Evolutionary conservation across 53 echinoderm and acorn worm genomes (phyloP).

Genomic region (Arbacia lixula): DNA sequence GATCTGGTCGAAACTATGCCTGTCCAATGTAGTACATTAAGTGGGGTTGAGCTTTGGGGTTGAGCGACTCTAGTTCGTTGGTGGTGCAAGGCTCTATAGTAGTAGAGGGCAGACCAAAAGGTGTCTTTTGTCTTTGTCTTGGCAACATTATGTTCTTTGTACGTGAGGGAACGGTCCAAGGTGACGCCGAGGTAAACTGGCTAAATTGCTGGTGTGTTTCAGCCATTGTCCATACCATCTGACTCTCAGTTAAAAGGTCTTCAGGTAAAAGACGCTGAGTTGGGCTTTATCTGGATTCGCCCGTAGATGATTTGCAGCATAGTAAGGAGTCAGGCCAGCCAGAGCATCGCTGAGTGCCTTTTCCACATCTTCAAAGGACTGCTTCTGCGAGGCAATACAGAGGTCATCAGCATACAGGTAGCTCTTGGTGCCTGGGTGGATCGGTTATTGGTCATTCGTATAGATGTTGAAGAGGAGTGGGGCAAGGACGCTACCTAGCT

Average conservation of each 20-base stretch:
- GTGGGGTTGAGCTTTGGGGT: no score
- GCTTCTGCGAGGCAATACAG: slow-evolving; percentile 46
- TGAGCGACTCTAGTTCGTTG: no score
- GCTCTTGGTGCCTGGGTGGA: slow-evolving; percentile 37
- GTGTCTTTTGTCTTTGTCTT: slow-evolving; percentile 34
- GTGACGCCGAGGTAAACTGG: slow-evolving; percentile 55
- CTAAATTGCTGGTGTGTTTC: slow-evolving; percentile 37
- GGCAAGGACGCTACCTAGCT: slow-evolving; percentile 58
- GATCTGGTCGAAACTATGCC: no score
- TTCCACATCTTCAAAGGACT: slow-evolving; percentile 1
- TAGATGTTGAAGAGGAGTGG: slow-evolving; percentile 71
- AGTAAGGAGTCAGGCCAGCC: slow-evolving; percentile 46
- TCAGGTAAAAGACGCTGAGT: no score
- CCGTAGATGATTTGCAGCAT: no score
- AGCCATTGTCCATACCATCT: slow-evolving; percentile 38
- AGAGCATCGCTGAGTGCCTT: slow-evolving; percentile 1
- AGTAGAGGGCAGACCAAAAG: no score
- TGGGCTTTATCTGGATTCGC: no score
- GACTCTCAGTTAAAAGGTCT: slow-evolving; percentile 25
- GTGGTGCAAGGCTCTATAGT: no score
- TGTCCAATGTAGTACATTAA: no score
- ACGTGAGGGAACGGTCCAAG: slow-evolving; percentile 52
- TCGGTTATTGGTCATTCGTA: slow-evolving; percentile 66
- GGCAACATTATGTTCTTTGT: slow-evolving; percentile 51
- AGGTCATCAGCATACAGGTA: slow-evolving; percentile 66